Evolutionary conservation across 2,888 invertebrate species (phyloP), one percentile per base, ranked within the genome.

Genomic region (Aphodius granarius): DNA sequence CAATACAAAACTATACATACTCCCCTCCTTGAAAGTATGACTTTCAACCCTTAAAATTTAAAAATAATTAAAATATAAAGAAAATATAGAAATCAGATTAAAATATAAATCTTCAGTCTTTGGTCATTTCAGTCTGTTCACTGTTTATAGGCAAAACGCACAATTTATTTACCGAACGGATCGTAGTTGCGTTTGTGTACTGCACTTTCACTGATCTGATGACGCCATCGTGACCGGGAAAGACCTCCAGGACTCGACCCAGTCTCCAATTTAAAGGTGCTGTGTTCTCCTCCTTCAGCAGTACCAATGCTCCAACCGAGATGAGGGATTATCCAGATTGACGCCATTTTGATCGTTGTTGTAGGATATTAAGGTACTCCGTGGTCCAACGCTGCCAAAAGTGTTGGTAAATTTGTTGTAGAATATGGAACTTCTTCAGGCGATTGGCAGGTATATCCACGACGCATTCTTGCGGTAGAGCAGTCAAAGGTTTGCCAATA

Each of bases 141-240:
- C 64, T 5, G 6, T 64, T 6, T 6, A 6, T 5, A n/a, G 63
- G 63, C 17, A 63, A 63, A n/a, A 63, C 63, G 4, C 63, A 63
- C 1, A 63, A 2, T 63, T 4, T 63, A n/a, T 63, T 63, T 3
- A 4, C 2, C 17, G 63, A 16, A 2, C n/a, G n/a, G 16, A 16
- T 63, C n/a, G 63, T 63, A 3, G n/a, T 16, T 63, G n/a, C 63
- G 16, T 3, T 4, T 63, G 4, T 4, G 16, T n/a, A 16, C 63
- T 63, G n/a, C 63, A 63, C n/a, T 16, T 63, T 63, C 4, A 63
- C 63, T 3, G 4, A 16, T 16, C 63, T n/a, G 16, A 63, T 4
- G n/a, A 63, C 4, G 16, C 4, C 63, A 16, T 63, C 63, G 64
- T 74, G 66, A 70, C 68, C 73, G 16, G 72, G 23, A 71, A 19